These are phyloP conservation scores for Conus ventricosus DNA, from an alignment of 1,140 invertebrate species.

Conservation along the genomic window DNA sequence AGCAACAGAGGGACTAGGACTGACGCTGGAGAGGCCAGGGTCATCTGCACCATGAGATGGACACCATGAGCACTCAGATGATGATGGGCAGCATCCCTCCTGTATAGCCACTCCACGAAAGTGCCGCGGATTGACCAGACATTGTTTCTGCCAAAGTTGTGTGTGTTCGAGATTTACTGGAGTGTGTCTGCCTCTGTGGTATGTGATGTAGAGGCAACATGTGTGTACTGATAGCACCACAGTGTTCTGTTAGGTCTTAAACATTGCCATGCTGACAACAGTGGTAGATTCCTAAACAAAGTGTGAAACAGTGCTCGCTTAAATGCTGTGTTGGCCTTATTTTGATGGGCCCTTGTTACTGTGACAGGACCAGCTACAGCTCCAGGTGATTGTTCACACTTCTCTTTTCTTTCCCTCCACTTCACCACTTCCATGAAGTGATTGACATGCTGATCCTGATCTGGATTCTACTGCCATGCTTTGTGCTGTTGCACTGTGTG, in stretches of 20 bases:
- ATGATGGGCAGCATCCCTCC: not conserved
- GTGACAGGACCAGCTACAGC: not conserved
- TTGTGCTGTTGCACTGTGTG: not conserved
- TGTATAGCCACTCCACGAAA: not conserved
- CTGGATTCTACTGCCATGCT: not conserved
- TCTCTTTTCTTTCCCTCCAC: not conserved
- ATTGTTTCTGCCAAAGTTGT: not conserved
- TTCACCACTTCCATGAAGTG: not conserved
- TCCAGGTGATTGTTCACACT: not conserved
- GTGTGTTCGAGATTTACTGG: not conserved
- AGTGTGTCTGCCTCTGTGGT: not conserved
- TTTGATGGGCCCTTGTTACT: not conserved
- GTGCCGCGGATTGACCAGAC: not conserved
- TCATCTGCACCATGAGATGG: not conserved
- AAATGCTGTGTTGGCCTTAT: not conserved
- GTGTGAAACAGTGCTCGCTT: not conserved
- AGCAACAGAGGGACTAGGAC: not conserved
- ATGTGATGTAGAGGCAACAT: not conserved
- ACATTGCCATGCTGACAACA: not conserved
- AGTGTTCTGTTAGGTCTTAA: not conserved
- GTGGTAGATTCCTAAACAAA: not conserved
- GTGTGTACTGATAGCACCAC: not conserved
- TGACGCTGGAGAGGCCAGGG: not conserved
- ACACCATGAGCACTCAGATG: not conserved
- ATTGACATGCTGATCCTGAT: not conserved